A percentile compares a stretch with the other conserved stretches of the same genome.
These are phyloP conservation scores for Eupsilia transversa DNA, from an alignment of 2,888 invertebrate species.

Conservation along the genomic window DNA sequence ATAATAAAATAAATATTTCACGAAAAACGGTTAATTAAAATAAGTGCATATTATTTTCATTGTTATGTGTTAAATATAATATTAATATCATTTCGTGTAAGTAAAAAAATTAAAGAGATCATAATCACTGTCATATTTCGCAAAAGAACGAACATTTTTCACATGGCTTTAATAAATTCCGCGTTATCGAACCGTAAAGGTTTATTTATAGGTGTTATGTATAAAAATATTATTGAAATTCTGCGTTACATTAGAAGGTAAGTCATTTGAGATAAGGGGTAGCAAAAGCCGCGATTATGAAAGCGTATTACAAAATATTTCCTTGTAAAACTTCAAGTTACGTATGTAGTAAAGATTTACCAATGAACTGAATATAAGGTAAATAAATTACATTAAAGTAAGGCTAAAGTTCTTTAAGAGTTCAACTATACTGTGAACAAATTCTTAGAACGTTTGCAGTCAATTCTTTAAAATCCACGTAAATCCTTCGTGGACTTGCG, in stretches of 20 bases:
- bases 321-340: background rate
- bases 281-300: conserved; percentile 11
- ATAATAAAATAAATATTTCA: conserved; percentile 17
- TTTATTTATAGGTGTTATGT: conserved; percentile 46
- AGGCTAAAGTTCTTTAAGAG: conserved; percentile 20
- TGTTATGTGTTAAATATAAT: conserved; percentile 32
- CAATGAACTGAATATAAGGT: background rate
- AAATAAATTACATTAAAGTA: no score
- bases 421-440: background rate
- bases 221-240: conserved; percentile 40
- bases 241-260: conserved; percentile 30
- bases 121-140: conserved; percentile 25
- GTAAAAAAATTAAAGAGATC: conserved; percentile 28
- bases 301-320: conserved; percentile 9
- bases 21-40: conserved; percentile 47
- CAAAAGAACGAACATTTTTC: conserved; percentile 29
- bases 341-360: background rate
- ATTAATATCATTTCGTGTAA: conserved; percentile 23
- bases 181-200: conserved; percentile 45
- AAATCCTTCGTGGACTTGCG: conserved; percentile 25
- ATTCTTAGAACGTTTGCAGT: conserved; percentile 10
- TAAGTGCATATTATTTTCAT: conserved; percentile 38
- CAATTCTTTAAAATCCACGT: conserved; percentile 27
- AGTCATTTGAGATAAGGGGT: conserved; percentile 48
- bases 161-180: conserved; percentile 43